Evolutionary conservation across 2,797 vertebrate genomes (phyloP).

Genomic region (Coranthus polyacanthus): DNA sequence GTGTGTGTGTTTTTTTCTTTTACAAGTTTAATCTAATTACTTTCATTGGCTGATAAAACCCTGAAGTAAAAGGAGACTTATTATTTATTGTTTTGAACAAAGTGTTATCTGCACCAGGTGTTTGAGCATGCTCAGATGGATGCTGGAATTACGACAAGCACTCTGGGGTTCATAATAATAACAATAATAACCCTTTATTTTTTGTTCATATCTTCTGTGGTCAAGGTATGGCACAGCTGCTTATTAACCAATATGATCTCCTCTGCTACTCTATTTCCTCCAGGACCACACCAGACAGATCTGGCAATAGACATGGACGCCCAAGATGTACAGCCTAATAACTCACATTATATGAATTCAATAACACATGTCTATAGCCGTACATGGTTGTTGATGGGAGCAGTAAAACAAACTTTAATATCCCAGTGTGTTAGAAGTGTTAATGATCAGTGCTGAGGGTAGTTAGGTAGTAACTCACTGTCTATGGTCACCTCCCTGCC

Average conservation of each 20-base stretch:
- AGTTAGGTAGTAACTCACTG: constrained; percentile 69
- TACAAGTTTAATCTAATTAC: constrained; percentile 66
- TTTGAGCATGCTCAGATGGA: constrained; percentile 30
- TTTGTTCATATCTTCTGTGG: constrained; percentile 47
- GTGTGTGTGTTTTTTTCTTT: constrained; percentile 34
- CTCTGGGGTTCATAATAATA: constrained; percentile 47
- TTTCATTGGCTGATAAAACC: constrained; percentile 72
- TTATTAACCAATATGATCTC: constrained; percentile 70
- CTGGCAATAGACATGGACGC: constrained; percentile 66
- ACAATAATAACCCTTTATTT: constrained; percentile 38
- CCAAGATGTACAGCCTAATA: constrained; percentile 76
- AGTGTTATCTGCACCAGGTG: constrained; percentile 35
- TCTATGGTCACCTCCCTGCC: constrained; percentile 40
- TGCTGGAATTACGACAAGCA: constrained; percentile 25
- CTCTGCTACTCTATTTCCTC: constrained; percentile 65
- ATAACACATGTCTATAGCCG: constrained; percentile 70
- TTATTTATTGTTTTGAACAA: constrained; percentile 67
- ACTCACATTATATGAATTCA: constrained; percentile 80
- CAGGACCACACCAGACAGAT: constrained; percentile 62
- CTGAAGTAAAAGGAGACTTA: constrained; percentile 57
- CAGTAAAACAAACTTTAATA: constrained; percentile 83
- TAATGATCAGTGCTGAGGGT: constrained; percentile 68
- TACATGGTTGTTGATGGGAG: constrained; percentile 68
- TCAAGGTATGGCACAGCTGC: constrained; percentile 58
- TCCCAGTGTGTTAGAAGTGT: constrained; percentile 74